A percentile compares a stretch with the other conserved stretches of the same genome.
These are phyloP conservation scores for Ramphastos sulfuratus DNA, from an alignment of 2,113 vertebrate genomes.

Conservation along the genomic window DNA sequence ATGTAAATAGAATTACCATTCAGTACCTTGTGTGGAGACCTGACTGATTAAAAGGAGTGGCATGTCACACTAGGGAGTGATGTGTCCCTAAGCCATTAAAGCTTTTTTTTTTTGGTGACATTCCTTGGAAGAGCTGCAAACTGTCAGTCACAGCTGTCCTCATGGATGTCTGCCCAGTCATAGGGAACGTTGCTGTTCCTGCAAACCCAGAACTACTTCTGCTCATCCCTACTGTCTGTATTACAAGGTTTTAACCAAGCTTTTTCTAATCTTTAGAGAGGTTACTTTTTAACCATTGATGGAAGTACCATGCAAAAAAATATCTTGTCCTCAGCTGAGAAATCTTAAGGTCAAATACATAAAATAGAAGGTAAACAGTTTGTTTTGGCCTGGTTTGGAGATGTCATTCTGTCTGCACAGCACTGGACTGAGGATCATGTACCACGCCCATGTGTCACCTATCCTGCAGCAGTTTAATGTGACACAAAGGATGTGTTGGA, in stretches of 20 bases:
- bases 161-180: neutral
- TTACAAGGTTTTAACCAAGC: constrained; percentile 60
- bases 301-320: constrained; percentile 5
- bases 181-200: constrained; percentile 1
- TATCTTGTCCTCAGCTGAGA: neutral
- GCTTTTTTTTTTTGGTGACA: neutral
- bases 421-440: neutral
- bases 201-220: constrained; percentile 49
- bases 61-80: neutral
- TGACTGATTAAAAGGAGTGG: constrained; percentile 25
- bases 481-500: neutral
- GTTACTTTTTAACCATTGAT: constrained; percentile 64
- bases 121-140: constrained; percentile 3
- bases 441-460: neutral
- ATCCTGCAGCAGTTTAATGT: neutral
- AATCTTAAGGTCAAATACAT: neutral
- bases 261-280: constrained; percentile 71
- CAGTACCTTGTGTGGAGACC: constrained; percentile 41
- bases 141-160: neutral
- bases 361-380: neutral
- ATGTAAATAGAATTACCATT: constrained; percentile 40
- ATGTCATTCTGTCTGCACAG: neutral
- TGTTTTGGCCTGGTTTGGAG: neutral
- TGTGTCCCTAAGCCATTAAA: neutral
- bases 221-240: constrained; percentile 43